A percentile compares a stretch with the other conserved stretches of the same genome.
Evolutionary conservation across 1,140 invertebrate genomes (phyloP).

Genomic region (Pygmarrhopalites habei): DNA sequence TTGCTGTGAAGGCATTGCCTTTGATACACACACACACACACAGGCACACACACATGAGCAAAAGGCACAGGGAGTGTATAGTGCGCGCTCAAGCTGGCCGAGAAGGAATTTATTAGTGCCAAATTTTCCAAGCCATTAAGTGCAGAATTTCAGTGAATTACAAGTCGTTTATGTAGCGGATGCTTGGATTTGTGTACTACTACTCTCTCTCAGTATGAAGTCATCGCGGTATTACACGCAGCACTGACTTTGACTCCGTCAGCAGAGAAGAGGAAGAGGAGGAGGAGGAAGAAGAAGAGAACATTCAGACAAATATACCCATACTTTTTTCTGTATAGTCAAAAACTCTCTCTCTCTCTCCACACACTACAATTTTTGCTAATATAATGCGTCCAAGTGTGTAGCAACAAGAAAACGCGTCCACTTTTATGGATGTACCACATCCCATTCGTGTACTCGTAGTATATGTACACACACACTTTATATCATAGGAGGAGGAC

Average conservation of each 20-base stretch:
- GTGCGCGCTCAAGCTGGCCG: conserved; percentile 23
- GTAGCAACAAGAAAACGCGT: conserved; percentile 7
- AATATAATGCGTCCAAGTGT: too few species aligned
- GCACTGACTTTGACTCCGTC: conserved; percentile 40
- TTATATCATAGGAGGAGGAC: background rate
- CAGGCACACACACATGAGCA: background rate
- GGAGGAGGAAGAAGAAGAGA: background rate
- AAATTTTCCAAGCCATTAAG: conserved; percentile 42
- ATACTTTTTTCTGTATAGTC: background rate
- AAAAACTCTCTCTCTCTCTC: background rate
- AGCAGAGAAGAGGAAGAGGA: conserved; percentile 24
- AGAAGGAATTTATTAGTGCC: conserved; percentile 42
- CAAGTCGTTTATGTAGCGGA: conserved; percentile 41
- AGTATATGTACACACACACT: background rate
- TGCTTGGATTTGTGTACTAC: conserved; percentile 37
- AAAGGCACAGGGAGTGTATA: background rate
- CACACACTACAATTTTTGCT: background rate
- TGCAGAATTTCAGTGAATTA: conserved; percentile 41
- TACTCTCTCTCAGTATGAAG: conserved; percentile 28
- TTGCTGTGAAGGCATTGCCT: conserved; percentile 17
- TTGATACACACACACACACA: background rate
- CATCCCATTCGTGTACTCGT: conserved; percentile 4
- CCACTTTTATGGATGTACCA: conserved; percentile 29
- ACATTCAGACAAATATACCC: conserved; percentile 4
- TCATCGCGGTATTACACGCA: conserved; percentile 39